These are phyloP conservation scores for Chaetodon trifascialis DNA, from an alignment of 2,113 vertebrate genomes.

Conservation along the genomic window DNA sequence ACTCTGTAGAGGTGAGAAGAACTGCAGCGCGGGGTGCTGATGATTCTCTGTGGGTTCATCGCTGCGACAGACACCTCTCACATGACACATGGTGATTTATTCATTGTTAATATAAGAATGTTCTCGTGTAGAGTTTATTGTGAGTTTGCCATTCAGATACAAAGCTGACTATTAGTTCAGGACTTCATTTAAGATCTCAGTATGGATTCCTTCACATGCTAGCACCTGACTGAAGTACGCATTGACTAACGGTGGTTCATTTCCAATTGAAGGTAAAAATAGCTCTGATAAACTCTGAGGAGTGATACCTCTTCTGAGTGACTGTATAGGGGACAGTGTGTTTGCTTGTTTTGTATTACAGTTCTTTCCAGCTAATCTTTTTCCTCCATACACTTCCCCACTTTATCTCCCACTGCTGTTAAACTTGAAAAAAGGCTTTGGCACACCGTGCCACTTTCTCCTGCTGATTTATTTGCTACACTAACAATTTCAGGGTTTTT, in stretches of 20 bases:
- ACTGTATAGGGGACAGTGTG: neutral
- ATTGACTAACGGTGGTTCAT: slow-evolving; percentile 24
- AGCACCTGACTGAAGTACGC: neutral
- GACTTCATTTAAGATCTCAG: neutral
- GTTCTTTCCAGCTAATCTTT: slow-evolving; percentile 4
- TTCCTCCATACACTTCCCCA: neutral
- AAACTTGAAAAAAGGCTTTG: slow-evolving; percentile 52
- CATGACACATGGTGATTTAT: too few species aligned
- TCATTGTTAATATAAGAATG: too few species aligned
- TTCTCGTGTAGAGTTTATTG: too few species aligned
- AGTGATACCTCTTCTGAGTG: neutral
- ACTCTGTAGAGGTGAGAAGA: too few species aligned
- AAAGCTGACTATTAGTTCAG: neutral
- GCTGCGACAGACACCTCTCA: too few species aligned
- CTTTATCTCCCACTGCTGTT: slow-evolving; percentile 41
- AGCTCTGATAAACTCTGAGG: slow-evolving; percentile 1
- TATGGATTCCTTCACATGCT: neutral
- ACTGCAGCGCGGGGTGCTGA: too few species aligned
- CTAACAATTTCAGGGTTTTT: slow-evolving; percentile 30
- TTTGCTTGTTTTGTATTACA: slow-evolving; percentile 35
- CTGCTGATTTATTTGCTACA: slow-evolving; percentile 61
- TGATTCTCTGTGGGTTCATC: too few species aligned
- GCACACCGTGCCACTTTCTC: slow-evolving; percentile 40
- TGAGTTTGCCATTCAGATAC: too few species aligned
- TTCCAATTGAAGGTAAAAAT: neutral